Conservation (phyloP, 2,888 invertebrate genomes). For the Eurytoma californica region DNA sequence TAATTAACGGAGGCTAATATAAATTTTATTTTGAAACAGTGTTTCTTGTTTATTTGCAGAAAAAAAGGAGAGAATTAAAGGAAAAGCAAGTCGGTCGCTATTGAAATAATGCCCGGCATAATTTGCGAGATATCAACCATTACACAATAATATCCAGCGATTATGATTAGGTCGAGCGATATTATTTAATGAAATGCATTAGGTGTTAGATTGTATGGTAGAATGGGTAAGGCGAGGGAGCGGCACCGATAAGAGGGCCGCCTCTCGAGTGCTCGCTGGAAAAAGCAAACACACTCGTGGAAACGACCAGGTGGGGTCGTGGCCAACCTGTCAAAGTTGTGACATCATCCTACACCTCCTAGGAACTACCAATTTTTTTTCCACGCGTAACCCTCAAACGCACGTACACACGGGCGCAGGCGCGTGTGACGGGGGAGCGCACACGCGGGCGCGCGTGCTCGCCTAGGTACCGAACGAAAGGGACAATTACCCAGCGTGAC, state of each 20-base stretch:
- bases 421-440: background rate
- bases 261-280: slow-evolving; percentile 5
- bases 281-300: slow-evolving; percentile 40
- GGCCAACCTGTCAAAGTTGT: slow-evolving; percentile 53
- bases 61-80: too few relatives aligned
- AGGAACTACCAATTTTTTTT: slow-evolving; percentile 40
- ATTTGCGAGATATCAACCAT: too few relatives aligned
- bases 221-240: slow-evolving; percentile 10
- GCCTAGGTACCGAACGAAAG: too few relatives aligned
- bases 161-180: slow-evolving; percentile 30
- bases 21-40: too few relatives aligned
- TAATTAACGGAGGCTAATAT: background rate
- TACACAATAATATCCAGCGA: too few relatives aligned
- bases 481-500: slow-evolving; percentile 73
- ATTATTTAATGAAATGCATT: slow-evolving; percentile 48
- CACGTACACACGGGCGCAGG: background rate
- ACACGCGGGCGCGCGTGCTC: background rate
- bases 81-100: too few relatives aligned
- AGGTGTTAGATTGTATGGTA: slow-evolving; percentile 39
- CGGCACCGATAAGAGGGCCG: slow-evolving; percentile 36
- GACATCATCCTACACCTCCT: slow-evolving; percentile 52
- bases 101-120: too few relatives aligned
- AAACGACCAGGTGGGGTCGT: slow-evolving; percentile 38
- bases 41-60: too few relatives aligned
- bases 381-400: background rate